A percentile compares a stretch with the other conserved stretches of the same genome.
Conservation (phyloP, 2,888 invertebrate genomes). For the Leucophora obtusa region DNA sequence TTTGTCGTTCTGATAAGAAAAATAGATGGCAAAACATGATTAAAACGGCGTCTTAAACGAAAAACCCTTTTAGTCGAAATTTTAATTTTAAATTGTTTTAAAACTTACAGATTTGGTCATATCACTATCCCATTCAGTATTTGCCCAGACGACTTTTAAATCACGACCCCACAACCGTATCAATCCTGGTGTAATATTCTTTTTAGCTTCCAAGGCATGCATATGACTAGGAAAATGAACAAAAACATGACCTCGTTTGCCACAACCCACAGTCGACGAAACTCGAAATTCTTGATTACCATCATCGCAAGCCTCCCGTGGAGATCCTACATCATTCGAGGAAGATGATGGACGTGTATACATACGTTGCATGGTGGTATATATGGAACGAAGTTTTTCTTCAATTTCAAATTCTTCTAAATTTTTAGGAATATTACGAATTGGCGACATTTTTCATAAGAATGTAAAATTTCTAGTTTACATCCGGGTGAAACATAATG, state of each 20-base stretch:
- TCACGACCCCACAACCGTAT: conserved; percentile 71
- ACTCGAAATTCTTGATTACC: neutral
- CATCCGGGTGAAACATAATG: conserved; percentile 67
- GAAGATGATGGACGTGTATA: conserved; percentile 61
- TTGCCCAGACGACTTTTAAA: conserved; percentile 73
- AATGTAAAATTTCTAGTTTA: conserved; percentile 70
- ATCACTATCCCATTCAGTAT: conserved; percentile 67
- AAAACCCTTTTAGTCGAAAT: too few relatives aligned
- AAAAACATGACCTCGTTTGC: conserved; percentile 71
- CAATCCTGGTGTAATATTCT: conserved; percentile 69
- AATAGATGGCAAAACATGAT: too few relatives aligned
- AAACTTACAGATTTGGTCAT: conserved; percentile 66
- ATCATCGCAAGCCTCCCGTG: neutral
- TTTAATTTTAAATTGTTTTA: too few relatives aligned
- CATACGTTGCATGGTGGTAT: conserved; percentile 69
- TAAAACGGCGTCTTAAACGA: too few relatives aligned
- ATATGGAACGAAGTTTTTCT: conserved; percentile 65
- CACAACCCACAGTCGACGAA: conserved; percentile 16
- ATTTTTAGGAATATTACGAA: conserved; percentile 72
- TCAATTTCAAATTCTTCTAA: conserved; percentile 69
- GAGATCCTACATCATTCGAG: neutral
- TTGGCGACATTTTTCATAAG: conserved; percentile 71
- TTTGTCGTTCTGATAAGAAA: too few relatives aligned
- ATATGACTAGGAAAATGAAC: conserved; percentile 71
- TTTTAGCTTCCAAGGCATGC: conserved; percentile 71